Evolutionary conservation across 1,140 invertebrate species (phyloP).

Genomic region (Megathymus violae): DNA sequence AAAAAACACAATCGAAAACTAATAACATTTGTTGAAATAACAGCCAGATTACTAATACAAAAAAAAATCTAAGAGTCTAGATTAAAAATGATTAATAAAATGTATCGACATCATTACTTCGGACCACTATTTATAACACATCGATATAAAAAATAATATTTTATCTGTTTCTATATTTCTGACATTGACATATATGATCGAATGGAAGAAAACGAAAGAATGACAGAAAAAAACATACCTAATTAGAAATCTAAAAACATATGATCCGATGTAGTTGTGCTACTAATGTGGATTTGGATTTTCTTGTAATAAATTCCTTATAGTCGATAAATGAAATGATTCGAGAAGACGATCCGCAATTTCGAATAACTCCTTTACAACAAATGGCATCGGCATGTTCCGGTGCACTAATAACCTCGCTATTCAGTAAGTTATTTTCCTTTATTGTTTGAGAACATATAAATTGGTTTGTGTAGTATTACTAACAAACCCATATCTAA

Average conservation of each 20-base stretch:
- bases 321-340: slow-evolving; percentile 62
- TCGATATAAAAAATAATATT: no score
- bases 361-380: slow-evolving; percentile 92
- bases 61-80: no score
- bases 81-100: no score
- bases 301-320: slow-evolving; percentile 19
- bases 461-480: slow-evolving; percentile 4
- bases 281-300: slow-evolving; percentile 4
- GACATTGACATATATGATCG: slow-evolving; percentile 14
- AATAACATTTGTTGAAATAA: no score
- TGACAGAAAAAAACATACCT: slow-evolving; percentile 5
- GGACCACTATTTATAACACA: no score
- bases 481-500: no score
- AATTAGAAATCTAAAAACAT: slow-evolving; percentile 4
- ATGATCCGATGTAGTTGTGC: not conserved
- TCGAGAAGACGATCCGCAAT: slow-evolving; percentile 88
- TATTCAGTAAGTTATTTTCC: slow-evolving; percentile 89
- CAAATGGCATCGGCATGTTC: slow-evolving; percentile 95
- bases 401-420: slow-evolving; percentile 94
- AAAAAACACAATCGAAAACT: no score
- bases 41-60: no score
- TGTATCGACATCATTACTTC: no score
- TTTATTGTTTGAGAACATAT: no score
- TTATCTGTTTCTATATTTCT: no score
- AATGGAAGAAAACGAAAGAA: slow-evolving; percentile 1